Conservation (phyloP, 2,113 vertebrate genomes). For the Xenus cinereus region DNA sequence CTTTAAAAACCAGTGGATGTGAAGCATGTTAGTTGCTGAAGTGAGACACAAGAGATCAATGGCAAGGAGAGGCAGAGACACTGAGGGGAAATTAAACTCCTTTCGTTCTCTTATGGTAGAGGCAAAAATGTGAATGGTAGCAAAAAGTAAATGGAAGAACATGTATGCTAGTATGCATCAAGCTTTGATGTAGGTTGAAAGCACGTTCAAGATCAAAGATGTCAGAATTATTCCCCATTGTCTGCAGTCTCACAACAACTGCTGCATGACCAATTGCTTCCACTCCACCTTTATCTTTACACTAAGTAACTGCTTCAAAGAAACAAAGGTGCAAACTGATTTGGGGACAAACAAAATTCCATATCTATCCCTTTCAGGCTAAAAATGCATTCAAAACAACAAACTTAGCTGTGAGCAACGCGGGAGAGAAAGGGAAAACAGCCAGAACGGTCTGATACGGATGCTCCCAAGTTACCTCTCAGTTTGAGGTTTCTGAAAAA, state of each 20-base stretch:
- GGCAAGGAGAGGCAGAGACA: background rate
- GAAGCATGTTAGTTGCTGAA: background rate
- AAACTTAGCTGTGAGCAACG: background rate
- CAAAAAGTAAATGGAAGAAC: background rate
- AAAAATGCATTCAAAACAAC: background rate
- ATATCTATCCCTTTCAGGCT: background rate
- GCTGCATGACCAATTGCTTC: background rate
- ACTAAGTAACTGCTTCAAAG: background rate
- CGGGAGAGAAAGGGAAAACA: background rate
- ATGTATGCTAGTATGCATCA: background rate
- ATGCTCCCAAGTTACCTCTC: fast-evolving
- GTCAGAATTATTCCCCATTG: conserved; percentile 55
- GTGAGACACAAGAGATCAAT: background rate
- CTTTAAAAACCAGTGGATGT: background rate
- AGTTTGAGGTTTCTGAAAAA: background rate
- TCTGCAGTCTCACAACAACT: background rate
- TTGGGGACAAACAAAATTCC: background rate
- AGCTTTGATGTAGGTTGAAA: background rate
- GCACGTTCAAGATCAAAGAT: background rate
- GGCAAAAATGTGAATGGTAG: background rate
- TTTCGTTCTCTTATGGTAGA: background rate
- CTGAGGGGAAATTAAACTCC: background rate
- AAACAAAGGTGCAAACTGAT: background rate
- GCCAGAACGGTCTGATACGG: background rate
- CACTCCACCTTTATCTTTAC: background rate